phyloP scores from a whole-genome alignment of 1,140 invertebrate species.

The Himalopsyche phryganea region DNA sequence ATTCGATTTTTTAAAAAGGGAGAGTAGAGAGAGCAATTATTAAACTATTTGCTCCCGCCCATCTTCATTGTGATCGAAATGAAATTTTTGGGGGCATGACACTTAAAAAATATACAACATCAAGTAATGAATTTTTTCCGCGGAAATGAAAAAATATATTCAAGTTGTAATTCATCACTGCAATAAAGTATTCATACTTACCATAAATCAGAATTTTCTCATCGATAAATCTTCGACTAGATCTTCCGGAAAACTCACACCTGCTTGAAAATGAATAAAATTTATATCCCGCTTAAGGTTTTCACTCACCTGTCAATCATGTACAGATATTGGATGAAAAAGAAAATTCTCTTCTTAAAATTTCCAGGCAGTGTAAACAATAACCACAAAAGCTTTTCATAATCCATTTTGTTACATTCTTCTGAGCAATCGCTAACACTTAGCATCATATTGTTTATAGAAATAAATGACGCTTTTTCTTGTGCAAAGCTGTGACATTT shows the following conservation, averaged over 20 bases:
- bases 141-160: too few species aligned
- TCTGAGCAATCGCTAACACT: background rate
- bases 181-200: too few species aligned
- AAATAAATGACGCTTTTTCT: background rate
- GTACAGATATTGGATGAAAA: constrained; percentile 3
- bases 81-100: too few species aligned
- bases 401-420: background rate
- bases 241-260: constrained; percentile 4
- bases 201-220: background rate
- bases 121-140: too few species aligned
- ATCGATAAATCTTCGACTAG: background rate
- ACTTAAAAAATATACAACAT: too few species aligned
- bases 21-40: too few species aligned
- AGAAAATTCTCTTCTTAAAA: background rate
- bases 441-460: background rate
- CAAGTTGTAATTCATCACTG: too few species aligned
- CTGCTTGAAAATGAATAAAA: constrained; percentile 13
- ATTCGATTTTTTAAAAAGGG: too few species aligned
- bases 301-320: constrained; percentile 20
- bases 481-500: background rate
- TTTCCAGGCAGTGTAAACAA: background rate
- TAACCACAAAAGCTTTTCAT: background rate
- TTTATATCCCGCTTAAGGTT: constrained; percentile 8
- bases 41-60: too few species aligned
- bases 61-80: too few species aligned